Conservation (phyloP, 2,888 invertebrate genomes). For the Drosophila planitibia region DNA sequence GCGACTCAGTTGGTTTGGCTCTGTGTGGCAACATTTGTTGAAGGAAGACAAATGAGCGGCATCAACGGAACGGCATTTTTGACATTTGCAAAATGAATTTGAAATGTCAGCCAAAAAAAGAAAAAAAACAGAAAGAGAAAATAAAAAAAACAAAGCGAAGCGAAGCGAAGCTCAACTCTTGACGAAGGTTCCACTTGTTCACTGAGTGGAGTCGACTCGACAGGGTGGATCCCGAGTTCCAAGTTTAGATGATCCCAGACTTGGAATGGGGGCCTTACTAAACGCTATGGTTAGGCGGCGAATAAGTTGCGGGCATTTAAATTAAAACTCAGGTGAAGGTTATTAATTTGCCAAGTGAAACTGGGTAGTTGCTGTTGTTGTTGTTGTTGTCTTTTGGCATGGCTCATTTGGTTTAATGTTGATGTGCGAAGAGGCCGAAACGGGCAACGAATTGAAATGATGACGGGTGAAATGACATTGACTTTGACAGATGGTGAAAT, state of each 20-base stretch:
- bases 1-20: slow-evolving; percentile 44
- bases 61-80: slow-evolving; percentile 62
- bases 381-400: slow-evolving; percentile 36
- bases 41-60: slow-evolving; percentile 72
- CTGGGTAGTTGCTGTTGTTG: slow-evolving; percentile 50
- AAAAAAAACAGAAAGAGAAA: background rate
- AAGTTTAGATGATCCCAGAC: background rate
- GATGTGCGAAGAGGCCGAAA: slow-evolving; percentile 45
- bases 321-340: slow-evolving; percentile 80
- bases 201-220: background rate
- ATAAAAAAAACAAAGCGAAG: background rate
- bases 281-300: slow-evolving; percentile 48
- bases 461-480: slow-evolving; percentile 47
- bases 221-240: slow-evolving; percentile 35
- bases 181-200: slow-evolving; percentile 71
- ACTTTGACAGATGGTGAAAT: slow-evolving; percentile 43
- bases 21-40: slow-evolving; percentile 52
- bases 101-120: slow-evolving; percentile 70
- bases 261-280: slow-evolving; percentile 7
- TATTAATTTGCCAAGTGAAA: slow-evolving; percentile 73
- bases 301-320: slow-evolving; percentile 70
- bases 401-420: slow-evolving; percentile 74
- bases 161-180: slow-evolving; percentile 38
- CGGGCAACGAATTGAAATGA: slow-evolving; percentile 28
- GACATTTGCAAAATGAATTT: slow-evolving; percentile 78